These are phyloP conservation scores for Apamea sordens DNA, from an alignment of 2,888 invertebrate genomes.

Conservation along the genomic window DNA sequence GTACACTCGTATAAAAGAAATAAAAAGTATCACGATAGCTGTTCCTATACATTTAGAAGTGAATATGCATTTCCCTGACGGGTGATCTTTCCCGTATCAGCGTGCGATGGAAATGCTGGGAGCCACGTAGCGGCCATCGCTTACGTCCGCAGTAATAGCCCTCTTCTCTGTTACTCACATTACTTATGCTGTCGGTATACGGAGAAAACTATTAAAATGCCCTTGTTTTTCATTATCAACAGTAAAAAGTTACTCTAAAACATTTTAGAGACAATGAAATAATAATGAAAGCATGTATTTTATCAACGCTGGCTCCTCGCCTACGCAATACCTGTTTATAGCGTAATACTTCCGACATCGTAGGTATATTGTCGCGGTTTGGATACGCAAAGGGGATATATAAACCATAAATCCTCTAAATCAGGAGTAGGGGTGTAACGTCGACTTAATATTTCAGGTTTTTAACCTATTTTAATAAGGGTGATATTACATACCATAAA, in stretches of 20 bases:
- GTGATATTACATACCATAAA: not conserved
- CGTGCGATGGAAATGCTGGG: slow-evolving; percentile 48
- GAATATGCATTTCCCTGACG: slow-evolving; percentile 52
- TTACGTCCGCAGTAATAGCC: slow-evolving; percentile 58
- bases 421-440: slow-evolving; percentile 42
- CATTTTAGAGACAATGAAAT: slow-evolving; percentile 10
- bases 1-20: not conserved
- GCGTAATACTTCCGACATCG: slow-evolving; percentile 48
- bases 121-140: slow-evolving; percentile 59
- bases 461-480: slow-evolving; percentile 54
- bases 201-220: slow-evolving; percentile 48
- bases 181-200: slow-evolving; percentile 46
- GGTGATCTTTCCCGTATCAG: slow-evolving; percentile 44
- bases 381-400: slow-evolving; percentile 57
- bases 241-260: not conserved
- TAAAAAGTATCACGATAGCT: slow-evolving; percentile 9
- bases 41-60: slow-evolving; percentile 30
- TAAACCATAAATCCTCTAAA: slow-evolving; percentile 57
- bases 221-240: slow-evolving; percentile 27
- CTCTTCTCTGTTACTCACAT: slow-evolving; percentile 47
- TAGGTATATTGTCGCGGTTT: slow-evolving; percentile 44
- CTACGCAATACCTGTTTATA: slow-evolving; percentile 55
- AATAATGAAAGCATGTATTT: slow-evolving; percentile 17
- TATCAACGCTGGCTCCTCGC: slow-evolving; percentile 22
- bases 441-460: slow-evolving; percentile 44